Evolutionary conservation across 1,140 invertebrate species (phyloP), one percentile per base, ranked within the genome.

Genomic region (Triops longicaudatus): DNA sequence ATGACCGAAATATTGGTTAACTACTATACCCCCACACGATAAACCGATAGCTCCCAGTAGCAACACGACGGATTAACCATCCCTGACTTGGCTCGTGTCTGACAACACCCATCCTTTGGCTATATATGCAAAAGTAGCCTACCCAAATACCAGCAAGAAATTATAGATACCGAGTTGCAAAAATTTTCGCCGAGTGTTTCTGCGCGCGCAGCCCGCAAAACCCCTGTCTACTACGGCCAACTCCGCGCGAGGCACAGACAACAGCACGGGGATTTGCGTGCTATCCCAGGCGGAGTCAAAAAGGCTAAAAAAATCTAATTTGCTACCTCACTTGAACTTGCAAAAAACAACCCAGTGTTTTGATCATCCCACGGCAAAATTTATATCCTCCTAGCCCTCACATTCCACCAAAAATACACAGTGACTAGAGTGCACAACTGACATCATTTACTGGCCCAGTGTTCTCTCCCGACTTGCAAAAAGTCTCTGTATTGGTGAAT

Each of bases 251-350:
- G 50, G 50, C 50, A 17, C 50, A 63, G 50, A 22, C n/a, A 63
- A 3, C 50, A 17, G 50, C 50, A 63, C 50, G 50, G 50, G 50
- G 50, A 63, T 63, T 63, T 63, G 50, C 50, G 50, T 63, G 50
- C 50, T 22, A 63, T 63, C 17, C 50, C 50, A 63, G 50, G n/a
- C n/a, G n/a, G 50, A 63, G 50, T 63, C 50, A 63, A 63, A 63
- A 63, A 9, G 50, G 50, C 50, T 63, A 63, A 63, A 63, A n/a
- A 14, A 63, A 63, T 63, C 50, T 22, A 63, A 63, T 9, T 22
- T 17, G 50, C 50, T 22, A 63, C 50, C 50, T 3, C 50, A 63
- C 50, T 63, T 63, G 50, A 63, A 63, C 17, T 22, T 14, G 6
- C 50, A 3, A 63, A 63, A 17, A 63, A 63, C 50, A 44, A 22